Evolutionary conservation across 2,888 invertebrate species (phyloP).

Genomic region (Parelbella ahira): DNA sequence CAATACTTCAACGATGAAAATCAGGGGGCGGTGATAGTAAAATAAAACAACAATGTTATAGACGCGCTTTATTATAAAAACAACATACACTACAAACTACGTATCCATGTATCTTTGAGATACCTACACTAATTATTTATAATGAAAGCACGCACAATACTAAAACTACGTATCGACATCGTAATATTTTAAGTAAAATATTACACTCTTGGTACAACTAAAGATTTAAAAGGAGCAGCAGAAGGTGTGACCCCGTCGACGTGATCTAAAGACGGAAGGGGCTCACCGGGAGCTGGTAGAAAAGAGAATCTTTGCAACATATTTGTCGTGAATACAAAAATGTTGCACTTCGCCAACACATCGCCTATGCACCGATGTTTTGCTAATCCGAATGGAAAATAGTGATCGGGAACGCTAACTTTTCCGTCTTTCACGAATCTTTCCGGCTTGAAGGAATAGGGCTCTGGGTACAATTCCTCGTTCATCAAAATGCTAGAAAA

Average conservation of each 20-base stretch:
- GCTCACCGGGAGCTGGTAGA: slow-evolving; percentile 82
- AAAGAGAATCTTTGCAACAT: slow-evolving; percentile 88
- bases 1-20: too few relatives aligned
- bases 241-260: slow-evolving; percentile 90
- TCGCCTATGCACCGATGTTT: slow-evolving; percentile 92
- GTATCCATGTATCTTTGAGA: too few relatives aligned
- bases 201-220: slow-evolving; percentile 75
- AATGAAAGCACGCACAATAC: too few relatives aligned
- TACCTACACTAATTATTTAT: too few relatives aligned
- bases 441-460: slow-evolving; percentile 87
- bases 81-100: too few relatives aligned
- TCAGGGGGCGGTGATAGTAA: too few relatives aligned
- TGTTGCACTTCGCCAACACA: slow-evolving; percentile 85
- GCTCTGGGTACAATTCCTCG: slow-evolving; percentile 84
- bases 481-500: slow-evolving; percentile 87
- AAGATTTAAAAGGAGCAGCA: slow-evolving; percentile 85
- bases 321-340: slow-evolving; percentile 87
- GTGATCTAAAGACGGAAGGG: slow-evolving; percentile 83
- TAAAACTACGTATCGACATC: too few relatives aligned
- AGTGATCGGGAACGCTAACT: slow-evolving; percentile 83
- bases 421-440: slow-evolving; percentile 84
- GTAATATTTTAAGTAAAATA: too few relatives aligned
- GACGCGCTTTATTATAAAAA: too few relatives aligned
- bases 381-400: slow-evolving; percentile 88
- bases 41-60: too few relatives aligned